These are phyloP conservation scores for Andrena camellia DNA, from an alignment of 2,888 invertebrate genomes.

Conservation along the genomic window DNA sequence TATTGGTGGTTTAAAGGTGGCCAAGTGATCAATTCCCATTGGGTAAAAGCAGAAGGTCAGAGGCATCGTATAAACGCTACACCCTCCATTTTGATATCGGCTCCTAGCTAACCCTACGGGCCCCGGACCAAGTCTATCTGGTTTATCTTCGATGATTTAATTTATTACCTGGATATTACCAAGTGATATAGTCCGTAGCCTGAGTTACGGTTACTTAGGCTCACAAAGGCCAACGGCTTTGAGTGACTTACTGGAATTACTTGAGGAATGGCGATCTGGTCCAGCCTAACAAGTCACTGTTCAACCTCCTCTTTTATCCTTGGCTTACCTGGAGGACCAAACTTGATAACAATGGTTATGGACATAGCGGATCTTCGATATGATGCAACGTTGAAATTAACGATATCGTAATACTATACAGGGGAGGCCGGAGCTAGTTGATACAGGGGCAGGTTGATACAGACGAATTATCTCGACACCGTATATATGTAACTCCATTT, in stretches of 20 bases:
- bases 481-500: no score
- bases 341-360: slow-evolving; percentile 53
- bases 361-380: slow-evolving; percentile 27
- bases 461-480: no score
- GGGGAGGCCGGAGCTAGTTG: no score
- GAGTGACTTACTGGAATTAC: slow-evolving; percentile 71
- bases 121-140: slow-evolving; percentile 79
- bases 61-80: slow-evolving; percentile 58
- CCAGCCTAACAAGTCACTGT: slow-evolving; percentile 40
- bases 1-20: not conserved
- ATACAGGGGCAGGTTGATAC: no score
- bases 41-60: slow-evolving; percentile 1
- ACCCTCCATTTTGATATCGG: slow-evolving; percentile 78
- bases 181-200: slow-evolving; percentile 77
- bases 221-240: slow-evolving; percentile 72
- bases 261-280: slow-evolving; percentile 66
- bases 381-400: not conserved
- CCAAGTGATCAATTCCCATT: not conserved
- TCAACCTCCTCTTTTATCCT: slow-evolving; percentile 54
- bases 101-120: slow-evolving; percentile 74
- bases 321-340: slow-evolving; percentile 55
- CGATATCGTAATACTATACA: not conserved
- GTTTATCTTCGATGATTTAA: slow-evolving; percentile 84
- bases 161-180: slow-evolving; percentile 83
- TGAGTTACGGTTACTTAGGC: slow-evolving; percentile 80